Evolutionary conservation across 2,113 vertebrate genomes (phyloP).

Genomic region (Phocoena phocoena): DNA sequence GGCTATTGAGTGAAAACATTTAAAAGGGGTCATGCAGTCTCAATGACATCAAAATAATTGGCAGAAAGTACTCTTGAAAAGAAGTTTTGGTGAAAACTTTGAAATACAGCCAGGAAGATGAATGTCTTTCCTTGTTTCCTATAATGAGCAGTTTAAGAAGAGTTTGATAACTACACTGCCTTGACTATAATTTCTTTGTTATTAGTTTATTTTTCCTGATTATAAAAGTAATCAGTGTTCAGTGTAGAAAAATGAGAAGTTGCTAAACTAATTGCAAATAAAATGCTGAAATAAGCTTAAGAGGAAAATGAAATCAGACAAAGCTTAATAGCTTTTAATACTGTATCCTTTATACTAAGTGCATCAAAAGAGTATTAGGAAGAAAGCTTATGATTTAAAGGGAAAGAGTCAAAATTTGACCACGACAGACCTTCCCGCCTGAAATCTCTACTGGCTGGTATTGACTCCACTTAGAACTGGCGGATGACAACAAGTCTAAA

Average conservation of each 20-base stretch:
- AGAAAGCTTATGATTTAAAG: background rate
- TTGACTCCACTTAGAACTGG: background rate
- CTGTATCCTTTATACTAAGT: background rate
- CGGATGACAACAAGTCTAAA: background rate
- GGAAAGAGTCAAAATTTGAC: background rate
- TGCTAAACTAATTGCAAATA: slow-evolving; percentile 8
- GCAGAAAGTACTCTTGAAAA: slow-evolving; percentile 26
- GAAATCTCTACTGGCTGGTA: background rate
- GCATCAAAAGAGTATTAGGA: background rate
- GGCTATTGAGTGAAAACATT: slow-evolving; percentile 18
- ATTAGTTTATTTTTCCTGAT: slow-evolving; percentile 1
- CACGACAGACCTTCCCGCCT: background rate
- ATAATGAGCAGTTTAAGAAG: background rate
- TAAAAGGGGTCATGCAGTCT: background rate
- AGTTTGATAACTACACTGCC: background rate
- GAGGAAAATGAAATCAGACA: background rate
- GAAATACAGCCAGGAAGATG: background rate
- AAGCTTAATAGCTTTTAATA: slow-evolving; percentile 13
- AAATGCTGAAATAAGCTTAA: background rate
- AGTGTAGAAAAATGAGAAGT: background rate
- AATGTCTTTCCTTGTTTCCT: slow-evolving; percentile 9
- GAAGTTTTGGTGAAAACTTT: background rate
- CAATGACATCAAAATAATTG: slow-evolving; percentile 52
- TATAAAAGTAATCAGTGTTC: background rate
- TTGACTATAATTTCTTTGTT: slow-evolving; percentile 15